Conservation (phyloP, 2,888 invertebrate species). For the Trypoxylon attenuatum region DNA sequence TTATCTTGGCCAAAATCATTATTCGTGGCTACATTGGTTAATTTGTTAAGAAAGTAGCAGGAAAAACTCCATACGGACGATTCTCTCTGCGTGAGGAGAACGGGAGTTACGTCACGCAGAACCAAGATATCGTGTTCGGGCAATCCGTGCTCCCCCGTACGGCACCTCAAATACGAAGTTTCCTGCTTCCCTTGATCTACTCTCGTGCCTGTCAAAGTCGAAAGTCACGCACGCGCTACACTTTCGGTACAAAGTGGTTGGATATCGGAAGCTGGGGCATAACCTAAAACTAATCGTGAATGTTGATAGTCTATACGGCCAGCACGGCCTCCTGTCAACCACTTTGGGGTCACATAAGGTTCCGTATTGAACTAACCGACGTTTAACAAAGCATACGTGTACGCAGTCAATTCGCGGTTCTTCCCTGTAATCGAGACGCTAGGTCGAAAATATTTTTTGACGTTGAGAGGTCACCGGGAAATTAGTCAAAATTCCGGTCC, state of each 20-base stretch:
- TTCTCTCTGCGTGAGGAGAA: slow-evolving; percentile 37
- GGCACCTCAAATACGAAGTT: slow-evolving; percentile 38
- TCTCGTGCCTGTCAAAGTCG: slow-evolving; percentile 36
- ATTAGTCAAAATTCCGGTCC: slow-evolving; percentile 88
- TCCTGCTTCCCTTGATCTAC: slow-evolving; percentile 34
- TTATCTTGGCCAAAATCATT: slow-evolving; percentile 41
- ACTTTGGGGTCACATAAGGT: slow-evolving; percentile 20
- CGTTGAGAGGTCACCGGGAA: slow-evolving; percentile 59
- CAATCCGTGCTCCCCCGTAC: slow-evolving; percentile 38
- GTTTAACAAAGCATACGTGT: slow-evolving; percentile 12
- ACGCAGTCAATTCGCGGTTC: background rate
- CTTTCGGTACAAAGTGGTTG: slow-evolving; percentile 27
- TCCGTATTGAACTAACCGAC: slow-evolving; percentile 15
- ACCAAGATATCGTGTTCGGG: slow-evolving; percentile 46
- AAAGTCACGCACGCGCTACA: slow-evolving; percentile 46
- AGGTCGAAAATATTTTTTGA: slow-evolving; percentile 42
- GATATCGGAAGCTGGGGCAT: slow-evolving; percentile 34
- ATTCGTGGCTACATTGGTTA: slow-evolving; percentile 38
- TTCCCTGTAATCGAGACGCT: slow-evolving; percentile 23
- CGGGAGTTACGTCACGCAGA: slow-evolving; percentile 56
- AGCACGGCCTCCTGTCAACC: slow-evolving; percentile 34
- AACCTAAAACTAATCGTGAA: slow-evolving; percentile 54
- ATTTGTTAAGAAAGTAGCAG: slow-evolving; percentile 24
- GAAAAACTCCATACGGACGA: slow-evolving; percentile 27
- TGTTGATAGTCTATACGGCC: slow-evolving; percentile 45